These are phyloP conservation scores for Bettongia penicillata DNA, from an alignment of 2,113 vertebrate species.

Conservation along the genomic window DNA sequence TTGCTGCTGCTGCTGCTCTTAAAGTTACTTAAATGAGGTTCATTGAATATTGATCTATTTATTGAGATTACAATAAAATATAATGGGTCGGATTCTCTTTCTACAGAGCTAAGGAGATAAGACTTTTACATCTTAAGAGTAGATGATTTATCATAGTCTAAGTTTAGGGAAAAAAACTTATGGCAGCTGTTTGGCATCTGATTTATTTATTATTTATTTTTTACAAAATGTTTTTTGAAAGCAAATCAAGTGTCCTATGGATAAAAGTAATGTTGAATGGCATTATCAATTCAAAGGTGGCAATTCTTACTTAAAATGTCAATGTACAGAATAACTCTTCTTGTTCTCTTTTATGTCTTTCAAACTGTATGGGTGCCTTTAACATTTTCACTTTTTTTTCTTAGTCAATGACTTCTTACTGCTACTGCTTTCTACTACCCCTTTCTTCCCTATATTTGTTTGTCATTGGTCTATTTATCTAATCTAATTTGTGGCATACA, in stretches of 20 bases:
- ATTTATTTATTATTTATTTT: constrained; percentile 2
- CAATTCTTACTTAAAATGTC: background rate
- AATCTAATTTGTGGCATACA: constrained; percentile 70
- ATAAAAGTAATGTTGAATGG: constrained; percentile 16
- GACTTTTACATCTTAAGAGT: constrained; percentile 42
- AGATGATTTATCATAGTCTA: constrained; percentile 54
- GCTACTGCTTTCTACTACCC: constrained; percentile 44
- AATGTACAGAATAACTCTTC: background rate
- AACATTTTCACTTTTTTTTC: background rate
- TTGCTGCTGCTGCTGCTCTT: constrained; percentile 64
- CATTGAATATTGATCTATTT: constrained; percentile 66
- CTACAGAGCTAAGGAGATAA: constrained; percentile 31
- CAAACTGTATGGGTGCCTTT: background rate
- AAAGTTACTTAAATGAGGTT: constrained; percentile 68
- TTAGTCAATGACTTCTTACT: constrained; percentile 17
- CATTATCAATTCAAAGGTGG: background rate
- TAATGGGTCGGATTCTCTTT: constrained; percentile 57
- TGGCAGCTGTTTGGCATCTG: constrained; percentile 50
- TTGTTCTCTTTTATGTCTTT: background rate
- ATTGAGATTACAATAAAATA: constrained; percentile 64
- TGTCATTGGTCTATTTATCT: constrained; percentile 60
- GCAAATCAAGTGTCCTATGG: constrained; percentile 33
- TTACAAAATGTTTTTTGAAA: constrained; percentile 51
- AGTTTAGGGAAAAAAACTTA: constrained; percentile 24
- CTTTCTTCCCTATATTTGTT: constrained; percentile 4